A percentile compares a stretch with the other conserved stretches of the same genome.
These are phyloP conservation scores for Cisticola juncidis DNA, from an alignment of 2,113 vertebrate species.

Conservation along the genomic window DNA sequence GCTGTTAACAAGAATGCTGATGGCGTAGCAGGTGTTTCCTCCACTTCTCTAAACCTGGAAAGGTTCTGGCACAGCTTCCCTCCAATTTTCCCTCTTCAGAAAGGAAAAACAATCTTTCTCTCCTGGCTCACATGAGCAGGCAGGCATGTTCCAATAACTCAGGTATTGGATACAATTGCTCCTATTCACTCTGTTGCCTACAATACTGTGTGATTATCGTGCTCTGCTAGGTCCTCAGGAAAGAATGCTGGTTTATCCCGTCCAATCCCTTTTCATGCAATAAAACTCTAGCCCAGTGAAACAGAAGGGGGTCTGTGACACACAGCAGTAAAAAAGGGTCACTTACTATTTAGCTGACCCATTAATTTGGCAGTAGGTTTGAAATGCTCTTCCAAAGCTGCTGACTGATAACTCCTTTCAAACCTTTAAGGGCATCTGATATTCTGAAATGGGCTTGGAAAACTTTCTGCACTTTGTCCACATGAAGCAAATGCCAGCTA, in stretches of 20 bases:
- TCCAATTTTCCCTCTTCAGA: conserved; percentile 52
- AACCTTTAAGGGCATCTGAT: background rate
- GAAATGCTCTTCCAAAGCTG: background rate
- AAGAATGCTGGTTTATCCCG: background rate
- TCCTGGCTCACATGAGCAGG: conserved; percentile 21
- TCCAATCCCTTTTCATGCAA: background rate
- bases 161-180: conserved; percentile 25
- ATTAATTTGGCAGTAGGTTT: background rate
- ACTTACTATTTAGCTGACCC: background rate
- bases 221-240: background rate
- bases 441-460: background rate
- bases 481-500: background rate
- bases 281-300: background rate
- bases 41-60: conserved; percentile 69
- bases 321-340: background rate
- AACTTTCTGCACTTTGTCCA: background rate
- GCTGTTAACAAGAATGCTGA: conserved; percentile 60
- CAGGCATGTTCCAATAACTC: conserved; percentile 26
- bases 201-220: background rate
- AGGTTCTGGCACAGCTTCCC: conserved; percentile 50
- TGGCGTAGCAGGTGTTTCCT: conserved; percentile 67
- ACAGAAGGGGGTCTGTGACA: background rate
- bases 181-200: background rate
- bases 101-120: conserved; percentile 39
- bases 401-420: background rate